Evolutionary conservation across 2,113 vertebrate genomes (phyloP).

Genomic region (Rynchops niger): DNA sequence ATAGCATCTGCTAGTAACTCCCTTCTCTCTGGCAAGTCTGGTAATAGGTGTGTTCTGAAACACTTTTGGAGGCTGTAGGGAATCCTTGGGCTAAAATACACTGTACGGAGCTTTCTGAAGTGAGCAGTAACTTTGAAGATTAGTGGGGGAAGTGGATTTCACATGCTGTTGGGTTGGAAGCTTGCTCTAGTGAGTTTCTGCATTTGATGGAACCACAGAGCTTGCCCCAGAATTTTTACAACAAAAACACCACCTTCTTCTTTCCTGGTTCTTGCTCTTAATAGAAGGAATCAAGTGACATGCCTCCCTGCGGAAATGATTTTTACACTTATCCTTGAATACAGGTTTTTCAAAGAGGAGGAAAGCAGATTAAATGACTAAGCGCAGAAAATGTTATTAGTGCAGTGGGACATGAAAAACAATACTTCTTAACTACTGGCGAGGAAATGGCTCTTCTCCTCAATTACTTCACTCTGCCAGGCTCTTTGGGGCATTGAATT

Average conservation of each 20-base stretch:
- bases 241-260: not conserved
- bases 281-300: not conserved
- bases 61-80: not conserved
- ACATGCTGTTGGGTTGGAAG: not conserved
- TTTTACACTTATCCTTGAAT: not conserved
- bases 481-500: not conserved
- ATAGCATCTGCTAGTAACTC: not conserved
- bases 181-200: not conserved
- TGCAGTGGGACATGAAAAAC: not conserved
- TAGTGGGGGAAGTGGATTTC: not conserved
- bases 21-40: not conserved
- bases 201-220: not conserved
- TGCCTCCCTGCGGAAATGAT: not conserved
- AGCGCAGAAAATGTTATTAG: not conserved
- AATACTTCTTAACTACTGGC: not conserved
- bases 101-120: not conserved
- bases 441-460: not conserved
- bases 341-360: not conserved
- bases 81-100: not conserved
- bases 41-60: not conserved
- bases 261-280: not conserved
- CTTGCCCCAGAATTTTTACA: not conserved
- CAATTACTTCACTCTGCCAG: not conserved
- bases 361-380: not conserved
- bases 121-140: not conserved